Evolutionary conservation across 2,888 invertebrate genomes (phyloP).

Genomic region (Selenia dentaria): DNA sequence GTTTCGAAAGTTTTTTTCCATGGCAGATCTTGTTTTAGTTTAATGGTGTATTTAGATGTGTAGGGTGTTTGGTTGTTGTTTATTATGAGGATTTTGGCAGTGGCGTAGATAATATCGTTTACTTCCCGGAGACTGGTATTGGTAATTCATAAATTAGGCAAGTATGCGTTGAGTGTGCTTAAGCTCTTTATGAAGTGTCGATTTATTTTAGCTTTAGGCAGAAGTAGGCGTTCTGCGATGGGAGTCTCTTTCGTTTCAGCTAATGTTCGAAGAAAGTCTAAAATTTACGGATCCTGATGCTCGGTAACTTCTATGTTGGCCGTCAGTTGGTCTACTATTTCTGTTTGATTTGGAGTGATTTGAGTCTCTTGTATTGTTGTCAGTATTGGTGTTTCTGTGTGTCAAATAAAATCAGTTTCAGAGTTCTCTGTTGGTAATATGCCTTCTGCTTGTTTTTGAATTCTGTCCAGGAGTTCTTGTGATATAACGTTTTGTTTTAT

Average conservation of each 20-base stretch:
- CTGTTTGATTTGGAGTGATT: neutral
- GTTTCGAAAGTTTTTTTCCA: no score
- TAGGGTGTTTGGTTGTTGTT: neutral
- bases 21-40: neutral
- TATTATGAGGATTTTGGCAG: neutral
- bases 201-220: neutral
- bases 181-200: no score
- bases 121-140: no score
- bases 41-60: neutral
- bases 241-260: neutral
- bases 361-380: neutral
- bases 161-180: no score
- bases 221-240: neutral
- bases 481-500: no score
- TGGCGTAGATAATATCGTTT: neutral
- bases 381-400: neutral
- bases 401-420: neutral
- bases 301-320: neutral
- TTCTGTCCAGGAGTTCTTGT: neutral
- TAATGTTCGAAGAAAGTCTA: neutral
- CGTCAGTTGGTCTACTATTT: neutral
- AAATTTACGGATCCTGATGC: neutral
- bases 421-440: neutral
- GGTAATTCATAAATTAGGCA: no score
- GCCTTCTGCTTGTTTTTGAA: neutral